Evolutionary conservation across 2,797 vertebrate genomes (phyloP), one percentile per base, ranked within the genome.

Genomic region (Phyllotis vaccarum): DNA sequence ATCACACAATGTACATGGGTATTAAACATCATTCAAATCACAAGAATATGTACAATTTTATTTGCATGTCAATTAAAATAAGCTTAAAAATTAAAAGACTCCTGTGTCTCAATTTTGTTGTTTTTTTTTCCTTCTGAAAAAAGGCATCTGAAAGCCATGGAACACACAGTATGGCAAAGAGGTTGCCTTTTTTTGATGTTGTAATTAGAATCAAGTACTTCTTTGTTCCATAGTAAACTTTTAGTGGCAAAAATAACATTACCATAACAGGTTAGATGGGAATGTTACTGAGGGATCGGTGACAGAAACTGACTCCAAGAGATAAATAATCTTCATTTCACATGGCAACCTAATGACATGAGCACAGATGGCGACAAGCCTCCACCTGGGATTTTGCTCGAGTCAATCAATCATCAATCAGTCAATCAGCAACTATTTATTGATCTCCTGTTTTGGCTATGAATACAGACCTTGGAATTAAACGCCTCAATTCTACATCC

Each of bases 281-380:
- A 97, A 43, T 34, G 82, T 96, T 92, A 96, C 83, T 97, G 96
- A 97, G 95, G 93, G 92, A 97, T 97, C 70, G 37, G 68, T 96
- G 97, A 96, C 95, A 94, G 96, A 90, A 93, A 96, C 88, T 97
- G 96, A 95, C 93, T 97, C 54, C 79, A 93, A 91, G 93, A 92
- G 92, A 97, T 70, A 96, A 97, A 97, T 96, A 97, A 93, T 97
- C 96, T 96, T 96, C 82, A 96, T 89, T 94, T 94, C 58, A 72
- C 75, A 96, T 95, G 96, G 93, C 96, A 97, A 93, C 90, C 89
- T 80, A 97, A 94, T 96, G 96, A 98, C 90, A 96, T 81, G 94
- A 97, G 70, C 93, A 95, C 94, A 97, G 96, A 97, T 96, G 95
- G 97, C 40, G 95, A 93, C 88, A 97, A 37, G 46, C 64, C 68